phyloP scores from a whole-genome alignment of 2,797 vertebrate species.

The Syngnathus rostellatus region DNA sequence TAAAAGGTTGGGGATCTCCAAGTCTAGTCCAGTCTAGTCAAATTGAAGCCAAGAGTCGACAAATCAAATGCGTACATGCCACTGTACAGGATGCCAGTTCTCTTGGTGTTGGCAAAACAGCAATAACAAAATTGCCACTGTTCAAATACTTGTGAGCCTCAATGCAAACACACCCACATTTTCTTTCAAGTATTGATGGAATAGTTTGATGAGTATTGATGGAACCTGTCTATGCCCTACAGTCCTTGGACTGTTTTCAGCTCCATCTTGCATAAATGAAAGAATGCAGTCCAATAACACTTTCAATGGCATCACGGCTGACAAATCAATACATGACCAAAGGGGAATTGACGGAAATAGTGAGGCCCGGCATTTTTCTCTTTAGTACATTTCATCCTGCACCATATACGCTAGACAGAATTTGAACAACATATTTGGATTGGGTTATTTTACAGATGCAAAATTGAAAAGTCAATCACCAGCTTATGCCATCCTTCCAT shows the following conservation, averaged over 20 bases:
- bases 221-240: background rate
- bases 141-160: background rate
- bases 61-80: background rate
- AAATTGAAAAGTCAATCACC: slow-evolving; percentile 41
- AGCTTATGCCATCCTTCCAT: background rate
- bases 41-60: background rate
- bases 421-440: background rate
- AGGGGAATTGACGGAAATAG: slow-evolving; percentile 31
- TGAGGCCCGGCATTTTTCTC: slow-evolving; percentile 8
- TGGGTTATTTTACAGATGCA: background rate
- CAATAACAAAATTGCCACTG: background rate
- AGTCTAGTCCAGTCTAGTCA: no score
- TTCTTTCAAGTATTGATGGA: background rate
- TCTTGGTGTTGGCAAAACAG: background rate
- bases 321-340: slow-evolving; percentile 23
- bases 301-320: slow-evolving; percentile 8
- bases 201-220: background rate
- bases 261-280: background rate
- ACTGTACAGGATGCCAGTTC: background rate
- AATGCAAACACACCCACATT: background rate
- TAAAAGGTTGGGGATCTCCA: no score
- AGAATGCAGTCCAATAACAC: background rate
- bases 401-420: background rate
- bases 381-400: background rate
- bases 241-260: background rate